Evolutionary conservation across 2,888 invertebrate species (phyloP).

Genomic region (Vesta saturnalis): DNA sequence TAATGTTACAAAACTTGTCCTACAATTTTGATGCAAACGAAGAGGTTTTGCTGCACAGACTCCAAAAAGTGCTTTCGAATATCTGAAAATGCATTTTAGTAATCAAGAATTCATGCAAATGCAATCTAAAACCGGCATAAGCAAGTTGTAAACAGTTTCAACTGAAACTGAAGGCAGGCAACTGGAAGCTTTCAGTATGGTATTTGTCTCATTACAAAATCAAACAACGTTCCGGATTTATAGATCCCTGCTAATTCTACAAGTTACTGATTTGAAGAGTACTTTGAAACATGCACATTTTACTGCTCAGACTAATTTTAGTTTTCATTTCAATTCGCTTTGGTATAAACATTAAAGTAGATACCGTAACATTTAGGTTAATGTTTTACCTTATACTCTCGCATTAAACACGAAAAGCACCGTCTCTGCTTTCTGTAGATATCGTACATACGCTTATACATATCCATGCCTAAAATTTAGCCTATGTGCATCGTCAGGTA

Average conservation of each 20-base stretch:
- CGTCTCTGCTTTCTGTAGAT: conserved; percentile 31
- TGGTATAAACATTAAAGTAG: conserved; percentile 13
- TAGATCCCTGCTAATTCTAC: conserved; percentile 51
- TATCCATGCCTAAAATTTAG: conserved; percentile 12
- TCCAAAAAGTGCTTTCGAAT: neutral
- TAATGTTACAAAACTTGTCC: too few relatives aligned
- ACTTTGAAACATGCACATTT: conserved; percentile 6
- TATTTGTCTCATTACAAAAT: conserved; percentile 59
- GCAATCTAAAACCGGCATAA: conserved; percentile 36
- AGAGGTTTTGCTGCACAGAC: neutral
- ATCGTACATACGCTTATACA: conserved; percentile 25
- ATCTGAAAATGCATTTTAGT: conserved; percentile 28
- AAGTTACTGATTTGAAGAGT: conserved; percentile 28
- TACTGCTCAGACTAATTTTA: conserved; percentile 1
- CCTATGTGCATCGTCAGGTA: conserved; percentile 24
- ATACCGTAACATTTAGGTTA: conserved; percentile 15
- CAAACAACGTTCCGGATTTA: conserved; percentile 57
- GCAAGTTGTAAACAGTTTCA: conserved; percentile 52
- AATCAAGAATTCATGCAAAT: conserved; percentile 41
- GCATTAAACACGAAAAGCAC: conserved; percentile 33
- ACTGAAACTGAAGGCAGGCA: conserved; percentile 48
- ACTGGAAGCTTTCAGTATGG: conserved; percentile 54
- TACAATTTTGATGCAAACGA: too few relatives aligned
- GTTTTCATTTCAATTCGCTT: neutral
- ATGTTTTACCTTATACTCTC: conserved; percentile 29